These are phyloP conservation scores for Argyrosomus regius DNA, from an alignment of 2,797 vertebrate genomes.

Conservation along the genomic window DNA sequence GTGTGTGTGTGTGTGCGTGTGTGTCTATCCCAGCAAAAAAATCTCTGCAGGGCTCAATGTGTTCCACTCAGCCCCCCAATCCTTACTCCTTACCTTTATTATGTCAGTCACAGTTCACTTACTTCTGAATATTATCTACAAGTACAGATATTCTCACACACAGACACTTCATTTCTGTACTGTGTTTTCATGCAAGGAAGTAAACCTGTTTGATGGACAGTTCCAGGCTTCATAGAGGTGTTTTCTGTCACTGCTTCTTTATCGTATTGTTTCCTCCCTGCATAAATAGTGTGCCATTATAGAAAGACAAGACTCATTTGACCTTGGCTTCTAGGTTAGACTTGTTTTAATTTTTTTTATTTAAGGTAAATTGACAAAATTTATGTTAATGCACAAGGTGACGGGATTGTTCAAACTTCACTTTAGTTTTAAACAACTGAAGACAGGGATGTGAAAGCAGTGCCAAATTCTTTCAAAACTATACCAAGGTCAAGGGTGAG, in stretches of 20 bases:
- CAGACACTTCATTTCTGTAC: slow-evolving; percentile 29
- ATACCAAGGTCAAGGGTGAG: not conserved
- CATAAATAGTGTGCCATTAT: slow-evolving; percentile 45
- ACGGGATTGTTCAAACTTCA: not conserved
- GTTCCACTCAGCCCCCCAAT: slow-evolving; percentile 40
- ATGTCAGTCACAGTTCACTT: slow-evolving; percentile 69
- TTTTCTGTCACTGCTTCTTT: slow-evolving; percentile 28
- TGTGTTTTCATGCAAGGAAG: slow-evolving; percentile 28
- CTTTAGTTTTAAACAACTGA: not conserved
- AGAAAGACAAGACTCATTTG: slow-evolving; percentile 14
- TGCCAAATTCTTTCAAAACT: not conserved
- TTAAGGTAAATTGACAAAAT: not conserved
- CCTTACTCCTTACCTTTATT: slow-evolving; percentile 41
- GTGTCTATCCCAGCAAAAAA: slow-evolving; percentile 12
- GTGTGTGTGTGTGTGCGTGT: slow-evolving; percentile 23
- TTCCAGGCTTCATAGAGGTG: slow-evolving; percentile 32
- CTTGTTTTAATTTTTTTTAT: slow-evolving; percentile 4
- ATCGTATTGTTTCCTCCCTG: slow-evolving; percentile 27
- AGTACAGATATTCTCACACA: slow-evolving; percentile 6
- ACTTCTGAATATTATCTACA: slow-evolving; percentile 50
- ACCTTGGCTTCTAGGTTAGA: slow-evolving; percentile 20
- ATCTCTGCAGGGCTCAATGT: slow-evolving; percentile 15
- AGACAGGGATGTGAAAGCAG: not conserved
- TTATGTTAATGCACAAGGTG: not conserved
- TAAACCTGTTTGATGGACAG: slow-evolving; percentile 59